These are phyloP conservation scores for Aphrophora alni DNA, from an alignment of 2,888 invertebrate genomes.

Conservation along the genomic window DNA sequence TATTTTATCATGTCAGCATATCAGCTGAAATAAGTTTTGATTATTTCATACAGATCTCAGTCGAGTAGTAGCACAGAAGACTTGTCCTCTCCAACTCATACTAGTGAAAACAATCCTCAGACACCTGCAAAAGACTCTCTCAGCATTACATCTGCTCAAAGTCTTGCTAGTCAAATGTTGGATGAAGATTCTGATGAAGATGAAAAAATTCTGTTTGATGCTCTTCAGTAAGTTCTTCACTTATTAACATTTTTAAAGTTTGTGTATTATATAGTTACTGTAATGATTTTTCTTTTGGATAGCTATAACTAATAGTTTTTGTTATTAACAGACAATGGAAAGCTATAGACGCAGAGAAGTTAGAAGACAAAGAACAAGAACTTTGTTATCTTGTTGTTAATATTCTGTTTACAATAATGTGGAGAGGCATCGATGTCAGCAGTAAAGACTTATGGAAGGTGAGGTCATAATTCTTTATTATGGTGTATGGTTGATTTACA, in stretches of 20 bases:
- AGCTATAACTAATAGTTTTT: slow-evolving; percentile 16
- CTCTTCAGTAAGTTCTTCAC: slow-evolving; percentile 44
- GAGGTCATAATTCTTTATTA: no score
- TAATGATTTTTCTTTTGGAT: neutral
- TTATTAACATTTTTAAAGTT: slow-evolving; percentile 42
- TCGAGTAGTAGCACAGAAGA: slow-evolving; percentile 50
- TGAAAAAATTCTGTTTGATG: slow-evolving; percentile 46
- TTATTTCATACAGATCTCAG: no score
- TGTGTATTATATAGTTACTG: neutral
- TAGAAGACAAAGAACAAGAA: slow-evolving; percentile 62
- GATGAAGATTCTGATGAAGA: slow-evolving; percentile 45
- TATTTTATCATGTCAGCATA: no score
- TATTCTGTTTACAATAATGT: slow-evolving; percentile 64
- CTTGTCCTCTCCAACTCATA: slow-evolving; percentile 44
- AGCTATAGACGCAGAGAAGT: slow-evolving; percentile 52
- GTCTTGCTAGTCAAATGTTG: slow-evolving; percentile 37
- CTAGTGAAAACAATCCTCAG: slow-evolving; percentile 4
- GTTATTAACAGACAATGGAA: slow-evolving; percentile 51
- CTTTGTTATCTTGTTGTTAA: slow-evolving; percentile 65
- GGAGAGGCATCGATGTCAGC: slow-evolving; percentile 66
- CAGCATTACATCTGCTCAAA: slow-evolving; percentile 45
- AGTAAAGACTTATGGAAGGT: slow-evolving; percentile 65
- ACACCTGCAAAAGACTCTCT: slow-evolving; percentile 44
- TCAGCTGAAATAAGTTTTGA: no score
- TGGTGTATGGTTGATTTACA: neutral